These are phyloP conservation scores for Lates japonicus DNA, from an alignment of 2,797 vertebrate species.

Conservation along the genomic window DNA sequence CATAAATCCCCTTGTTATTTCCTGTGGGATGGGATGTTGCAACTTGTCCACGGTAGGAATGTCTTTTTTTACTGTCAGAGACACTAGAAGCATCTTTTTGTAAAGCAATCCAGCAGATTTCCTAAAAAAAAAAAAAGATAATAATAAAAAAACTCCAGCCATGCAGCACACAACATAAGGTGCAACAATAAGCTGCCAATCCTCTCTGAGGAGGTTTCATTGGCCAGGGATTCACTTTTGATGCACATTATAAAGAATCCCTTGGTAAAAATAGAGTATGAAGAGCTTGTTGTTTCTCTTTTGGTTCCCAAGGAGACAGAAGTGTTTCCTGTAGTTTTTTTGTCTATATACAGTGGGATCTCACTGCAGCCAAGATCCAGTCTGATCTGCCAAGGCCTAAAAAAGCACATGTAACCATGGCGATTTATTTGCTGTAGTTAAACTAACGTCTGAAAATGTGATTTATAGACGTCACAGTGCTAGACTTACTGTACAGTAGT, in stretches of 20 bases:
- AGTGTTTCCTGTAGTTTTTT: slow-evolving; percentile 35
- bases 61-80: slow-evolving; percentile 38
- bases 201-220: slow-evolving; percentile 11
- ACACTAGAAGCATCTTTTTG: slow-evolving; percentile 17
- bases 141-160: not conserved
- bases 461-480: slow-evolving; percentile 17
- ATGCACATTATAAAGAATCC: slow-evolving; percentile 22
- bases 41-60: slow-evolving; percentile 17
- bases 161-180: not conserved
- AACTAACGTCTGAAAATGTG: slow-evolving; percentile 28
- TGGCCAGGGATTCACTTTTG: slow-evolving; percentile 17
- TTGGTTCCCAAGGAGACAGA: slow-evolving; percentile 18
- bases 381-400: slow-evolving; percentile 34
- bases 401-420: slow-evolving; percentile 13
- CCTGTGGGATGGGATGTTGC: slow-evolving; percentile 23
- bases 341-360: not conserved
- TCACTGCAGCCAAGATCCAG: slow-evolving; percentile 38
- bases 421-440: slow-evolving; percentile 32
- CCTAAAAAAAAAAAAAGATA: not conserved
- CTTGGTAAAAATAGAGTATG: slow-evolving; percentile 31
- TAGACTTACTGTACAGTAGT: slow-evolving; percentile 5
- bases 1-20: slow-evolving; percentile 54
- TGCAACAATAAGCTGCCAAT: slow-evolving; percentile 27
- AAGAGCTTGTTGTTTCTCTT: slow-evolving; percentile 28
- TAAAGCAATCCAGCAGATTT: slow-evolving; percentile 30